Evolutionary conservation across 2,888 invertebrate species (phyloP), one percentile per base, ranked within the genome.

Genomic region (Drosophila quinaria): DNA sequence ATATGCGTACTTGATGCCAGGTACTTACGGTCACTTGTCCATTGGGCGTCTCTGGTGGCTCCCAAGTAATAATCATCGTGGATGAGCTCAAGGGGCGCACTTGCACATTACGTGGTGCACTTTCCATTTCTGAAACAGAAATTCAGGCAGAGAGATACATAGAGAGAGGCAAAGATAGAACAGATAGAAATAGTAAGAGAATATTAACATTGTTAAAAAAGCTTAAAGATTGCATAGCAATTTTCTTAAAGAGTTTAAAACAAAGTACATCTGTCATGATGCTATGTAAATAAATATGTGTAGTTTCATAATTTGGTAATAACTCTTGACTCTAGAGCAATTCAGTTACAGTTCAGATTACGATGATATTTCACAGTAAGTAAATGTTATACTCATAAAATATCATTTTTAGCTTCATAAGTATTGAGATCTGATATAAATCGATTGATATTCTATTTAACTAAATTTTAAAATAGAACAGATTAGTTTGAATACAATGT

Each of bases 21-120:
- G 72, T 85, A 94, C 95, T 95, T 94, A 98, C 98, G 94, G 97
- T 97, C 82, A 99, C 97, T 95, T 97, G 97, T 85, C 99, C 99
- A 92, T 99, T 99, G 51, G 99, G 98, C 61, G 97, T 97, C 92
- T 98, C 98, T 17, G 99, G 99, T 92, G 98, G 98, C 89, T 98
- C 97, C 99, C 99, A 99, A 91, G 98, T 97, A 84, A 99, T 98
- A 65, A 98, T 96, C 96, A 99, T 97, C 39, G 98, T 98, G 92
- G 97, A 98, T 59, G 98, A 97, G 93, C 98, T 98, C 80, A 98
- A 95, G 6, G 99, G 98, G 59, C 98, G 95, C 58, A 98, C 98
- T 94, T 97, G 97, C 42, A 99, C 97, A 93, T 98, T 98, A 85
- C 97, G 94, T 6, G 99, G 99, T 59, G 99, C 97, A 90, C 97